Conservation (phyloP, 2,797 vertebrate genomes). For the Myiothlypis coronata region DNA sequence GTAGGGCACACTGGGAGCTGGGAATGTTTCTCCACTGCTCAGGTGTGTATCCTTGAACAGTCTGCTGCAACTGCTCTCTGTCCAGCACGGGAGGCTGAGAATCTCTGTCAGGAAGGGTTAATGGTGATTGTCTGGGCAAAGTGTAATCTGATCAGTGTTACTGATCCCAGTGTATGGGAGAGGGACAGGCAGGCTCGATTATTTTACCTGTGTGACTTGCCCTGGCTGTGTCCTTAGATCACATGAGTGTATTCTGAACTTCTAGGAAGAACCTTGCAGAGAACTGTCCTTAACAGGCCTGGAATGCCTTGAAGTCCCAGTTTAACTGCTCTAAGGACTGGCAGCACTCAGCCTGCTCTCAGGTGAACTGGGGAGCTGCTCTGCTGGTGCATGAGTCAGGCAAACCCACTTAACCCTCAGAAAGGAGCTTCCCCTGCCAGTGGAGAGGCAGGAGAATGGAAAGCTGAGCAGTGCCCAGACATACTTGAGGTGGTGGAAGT, state of each 20-base stretch:
- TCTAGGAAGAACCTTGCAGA: background rate
- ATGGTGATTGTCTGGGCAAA: background rate
- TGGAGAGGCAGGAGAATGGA: background rate
- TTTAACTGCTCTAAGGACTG: background rate
- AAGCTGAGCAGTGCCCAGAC: background rate
- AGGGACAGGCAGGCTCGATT: background rate
- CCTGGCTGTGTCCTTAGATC: background rate
- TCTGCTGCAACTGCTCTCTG: background rate
- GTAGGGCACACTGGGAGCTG: background rate
- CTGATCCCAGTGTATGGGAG: background rate
- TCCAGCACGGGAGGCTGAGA: background rate
- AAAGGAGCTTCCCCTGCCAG: background rate
- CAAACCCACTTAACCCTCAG: background rate
- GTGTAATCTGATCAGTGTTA: background rate
- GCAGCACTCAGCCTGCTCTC: background rate
- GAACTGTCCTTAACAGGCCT: background rate
- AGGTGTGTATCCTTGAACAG: background rate
- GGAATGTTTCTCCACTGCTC: background rate
- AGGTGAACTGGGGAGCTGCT: background rate
- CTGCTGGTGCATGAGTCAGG: fast-evolving
- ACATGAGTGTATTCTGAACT: background rate
- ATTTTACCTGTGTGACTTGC: background rate
- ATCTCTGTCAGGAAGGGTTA: background rate
- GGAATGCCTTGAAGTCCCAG: background rate
- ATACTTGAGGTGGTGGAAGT: constrained; percentile 94